A percentile compares a stretch with the other conserved stretches of the same genome.
Evolutionary conservation across 1,140 invertebrate genomes (phyloP).

Genomic region (Ruditapes philippinarum): DNA sequence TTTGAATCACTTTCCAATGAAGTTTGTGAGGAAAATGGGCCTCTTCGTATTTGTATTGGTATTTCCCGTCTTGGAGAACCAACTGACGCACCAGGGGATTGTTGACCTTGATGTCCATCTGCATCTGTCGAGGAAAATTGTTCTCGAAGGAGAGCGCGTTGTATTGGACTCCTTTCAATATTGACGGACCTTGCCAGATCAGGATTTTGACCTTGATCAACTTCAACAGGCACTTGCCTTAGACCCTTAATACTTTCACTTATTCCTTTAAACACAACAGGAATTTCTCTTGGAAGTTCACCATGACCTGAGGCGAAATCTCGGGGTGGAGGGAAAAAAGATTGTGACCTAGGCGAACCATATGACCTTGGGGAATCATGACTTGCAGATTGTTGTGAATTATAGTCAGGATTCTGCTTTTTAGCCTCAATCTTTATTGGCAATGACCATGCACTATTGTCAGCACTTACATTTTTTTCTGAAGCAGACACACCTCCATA

Average conservation of each 20-base stretch:
- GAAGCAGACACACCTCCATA: neutral
- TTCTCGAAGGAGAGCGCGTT: slow-evolving; percentile 16
- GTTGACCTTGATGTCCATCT: neutral
- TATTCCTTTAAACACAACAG: slow-evolving; percentile 59
- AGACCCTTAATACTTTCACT: slow-evolving; percentile 48
- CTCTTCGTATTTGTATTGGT: slow-evolving; percentile 36
- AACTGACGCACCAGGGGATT: neutral
- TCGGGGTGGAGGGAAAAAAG: slow-evolving; percentile 47
- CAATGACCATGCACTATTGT: slow-evolving; percentile 54
- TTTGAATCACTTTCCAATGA: neutral
- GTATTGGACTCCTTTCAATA: slow-evolving; percentile 47
- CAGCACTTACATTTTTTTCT: slow-evolving; percentile 36
- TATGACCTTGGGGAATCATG: slow-evolving; percentile 44
- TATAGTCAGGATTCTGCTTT: neutral
- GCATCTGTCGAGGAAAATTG: neutral
- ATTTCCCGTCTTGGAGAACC: slow-evolving; percentile 19
- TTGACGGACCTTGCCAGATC: neutral
- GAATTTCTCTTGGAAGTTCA: slow-evolving; percentile 60
- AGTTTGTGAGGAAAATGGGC: neutral
- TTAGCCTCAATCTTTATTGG: slow-evolving; percentile 56
- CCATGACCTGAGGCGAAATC: slow-evolving; percentile 57
- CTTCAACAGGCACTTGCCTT: slow-evolving; percentile 52
- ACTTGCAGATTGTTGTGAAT: slow-evolving; percentile 32
- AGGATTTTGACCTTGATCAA: slow-evolving; percentile 28
- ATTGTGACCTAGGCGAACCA: slow-evolving; percentile 20